Conservation (phyloP, 2,113 vertebrate species). For the Catagonus wagneri region DNA sequence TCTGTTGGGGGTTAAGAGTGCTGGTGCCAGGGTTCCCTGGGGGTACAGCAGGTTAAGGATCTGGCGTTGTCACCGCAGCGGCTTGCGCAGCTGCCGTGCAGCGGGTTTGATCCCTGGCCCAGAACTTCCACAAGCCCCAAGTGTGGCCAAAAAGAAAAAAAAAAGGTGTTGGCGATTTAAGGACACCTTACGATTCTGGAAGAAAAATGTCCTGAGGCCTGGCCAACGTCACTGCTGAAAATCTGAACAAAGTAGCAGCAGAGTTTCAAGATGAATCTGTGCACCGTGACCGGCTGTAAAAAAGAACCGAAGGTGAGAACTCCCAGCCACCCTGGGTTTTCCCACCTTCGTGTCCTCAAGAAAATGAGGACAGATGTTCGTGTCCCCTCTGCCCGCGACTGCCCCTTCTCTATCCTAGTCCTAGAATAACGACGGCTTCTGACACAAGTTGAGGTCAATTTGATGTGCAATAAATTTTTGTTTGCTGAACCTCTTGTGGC, state of each 20-base stretch:
- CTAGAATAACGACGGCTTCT: neutral
- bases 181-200: neutral
- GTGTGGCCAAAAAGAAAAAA: too few species aligned
- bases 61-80: too few species aligned
- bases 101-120: too few species aligned
- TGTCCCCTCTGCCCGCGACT: neutral
- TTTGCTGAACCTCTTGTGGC: neutral
- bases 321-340: neutral
- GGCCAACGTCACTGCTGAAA: neutral
- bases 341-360: neutral
- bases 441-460: neutral
- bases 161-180: neutral
- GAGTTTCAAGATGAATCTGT: conserved; percentile 15
- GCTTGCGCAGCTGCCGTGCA: too few species aligned
- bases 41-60: too few species aligned
- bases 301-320: neutral
- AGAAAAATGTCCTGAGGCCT: conserved; percentile 42
- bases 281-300: neutral
- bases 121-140: too few species aligned
- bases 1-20: neutral
- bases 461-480: neutral
- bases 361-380: too few species aligned
- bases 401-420: neutral
- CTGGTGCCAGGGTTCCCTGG: neutral
- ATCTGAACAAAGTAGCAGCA: neutral